Evolutionary conservation across 2,797 vertebrate genomes (phyloP), one percentile per base, ranked within the genome.

Genomic region (Taeniopygia guttata): DNA sequence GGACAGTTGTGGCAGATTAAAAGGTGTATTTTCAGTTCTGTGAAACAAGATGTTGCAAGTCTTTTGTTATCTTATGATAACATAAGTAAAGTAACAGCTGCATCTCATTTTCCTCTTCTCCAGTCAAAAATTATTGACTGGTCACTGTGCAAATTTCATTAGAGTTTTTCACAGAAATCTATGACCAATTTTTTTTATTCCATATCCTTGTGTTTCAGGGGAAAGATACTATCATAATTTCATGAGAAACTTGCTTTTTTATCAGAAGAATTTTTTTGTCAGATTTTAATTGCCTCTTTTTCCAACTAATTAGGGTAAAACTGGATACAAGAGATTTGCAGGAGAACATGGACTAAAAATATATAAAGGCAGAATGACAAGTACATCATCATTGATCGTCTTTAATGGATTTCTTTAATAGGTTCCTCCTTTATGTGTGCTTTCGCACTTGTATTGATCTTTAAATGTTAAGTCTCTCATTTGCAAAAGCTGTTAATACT

Each of bases 271-370:
- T 20, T 9, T 40, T 40, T 21, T 76, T 74, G 84, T 59, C 36
- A 17, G 7, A 40, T 46, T 91, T 93, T 89, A 54, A 74, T 90
- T 91, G 27, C 32, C 21, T 63, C 92, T 86, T 86, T 64, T 89
- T 38, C 87, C 32, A 89, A 25, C 68, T 48, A 74, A 58, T 82
- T 81, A 94, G 83, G 90, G 92, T 76, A 73, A 95, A 74, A 11
- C 52, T 72, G 92, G 80, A 12, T 46, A 93, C 58, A 48, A 83
- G 60, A 85, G 83, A 80, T 62, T 76, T 89, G 20, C 89, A 84
- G 94, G 93, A 42, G 20, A 60, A 12, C 6, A 4, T 13, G 83
- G 84, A 49, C 89, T 90, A 46, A 68, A 76, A 54, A 38, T n/a
- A 45, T 14, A 81, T 43, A 63, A 62, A 20, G 92, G 83, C 36